phyloP scores from a whole-genome alignment of 1,140 invertebrate genomes.

The Neodiprion pinetum region DNA sequence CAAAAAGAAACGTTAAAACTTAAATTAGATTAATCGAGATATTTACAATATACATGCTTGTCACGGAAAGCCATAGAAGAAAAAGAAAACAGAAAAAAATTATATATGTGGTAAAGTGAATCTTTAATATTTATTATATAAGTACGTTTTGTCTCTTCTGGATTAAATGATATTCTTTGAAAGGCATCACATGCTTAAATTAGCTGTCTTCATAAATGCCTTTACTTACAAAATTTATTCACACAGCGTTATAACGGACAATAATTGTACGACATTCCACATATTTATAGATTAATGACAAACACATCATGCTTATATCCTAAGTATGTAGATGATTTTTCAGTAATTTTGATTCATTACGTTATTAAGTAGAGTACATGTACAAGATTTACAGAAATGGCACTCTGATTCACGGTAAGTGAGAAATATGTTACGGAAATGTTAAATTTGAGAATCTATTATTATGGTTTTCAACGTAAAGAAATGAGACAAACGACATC shows the following conservation, averaged over 20 bases:
- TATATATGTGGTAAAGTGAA: background rate
- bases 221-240: no score
- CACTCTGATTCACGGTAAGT: slow-evolving; percentile 50
- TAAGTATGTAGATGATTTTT: background rate
- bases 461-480: background rate
- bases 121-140: background rate
- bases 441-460: slow-evolving; percentile 1
- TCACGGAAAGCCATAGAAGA: background rate
- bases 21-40: background rate
- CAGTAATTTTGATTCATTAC: slow-evolving; percentile 39
- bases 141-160: background rate
- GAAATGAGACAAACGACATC: background rate
- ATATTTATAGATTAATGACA: no score
- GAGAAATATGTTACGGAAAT: slow-evolving; percentile 11
- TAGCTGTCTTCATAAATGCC: no score
- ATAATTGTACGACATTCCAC: no score
- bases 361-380: slow-evolving; percentile 15
- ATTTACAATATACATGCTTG: background rate
- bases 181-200: background rate
- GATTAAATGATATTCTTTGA: background rate
- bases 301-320: no score
- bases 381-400: slow-evolving; percentile 36
- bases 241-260: no score
- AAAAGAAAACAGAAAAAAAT: background rate
- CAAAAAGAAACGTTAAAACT: background rate